Conservation (phyloP, 2,888 invertebrate species). For the Mayetiola destructor region DNA sequence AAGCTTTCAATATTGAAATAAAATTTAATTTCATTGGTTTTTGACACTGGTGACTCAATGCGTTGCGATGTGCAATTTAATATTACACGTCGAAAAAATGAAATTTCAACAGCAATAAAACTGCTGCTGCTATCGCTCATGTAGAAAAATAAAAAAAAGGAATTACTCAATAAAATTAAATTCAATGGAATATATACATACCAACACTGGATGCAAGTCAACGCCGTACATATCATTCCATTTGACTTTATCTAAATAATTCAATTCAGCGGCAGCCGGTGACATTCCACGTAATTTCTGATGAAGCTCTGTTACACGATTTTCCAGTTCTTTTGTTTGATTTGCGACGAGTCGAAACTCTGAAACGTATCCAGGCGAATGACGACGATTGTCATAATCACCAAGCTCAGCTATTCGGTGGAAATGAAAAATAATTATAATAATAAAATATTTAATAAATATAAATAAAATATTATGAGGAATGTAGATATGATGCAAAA, state of each 20-base stretch:
- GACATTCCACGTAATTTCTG: constrained; percentile 54
- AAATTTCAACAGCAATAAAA: not conserved
- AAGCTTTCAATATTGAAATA: too few species aligned
- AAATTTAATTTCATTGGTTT: too few species aligned
- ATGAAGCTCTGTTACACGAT: constrained; percentile 75
- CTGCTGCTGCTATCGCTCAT: not conserved
- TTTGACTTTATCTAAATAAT: constrained; percentile 93
- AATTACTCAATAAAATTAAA: not conserved
- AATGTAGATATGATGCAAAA: too few species aligned
- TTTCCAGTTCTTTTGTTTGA: constrained; percentile 82
- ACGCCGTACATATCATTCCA: constrained; percentile 99
- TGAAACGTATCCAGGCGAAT: constrained; percentile 80
- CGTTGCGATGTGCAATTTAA: too few species aligned
- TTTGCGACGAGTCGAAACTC: constrained; percentile 88
- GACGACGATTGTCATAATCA: constrained; percentile 79
- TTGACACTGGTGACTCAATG: too few species aligned
- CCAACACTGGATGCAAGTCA: constrained; percentile 90
- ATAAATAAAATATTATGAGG: too few species aligned
- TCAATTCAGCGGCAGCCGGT: constrained; percentile 83
- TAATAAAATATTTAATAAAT: too few species aligned
- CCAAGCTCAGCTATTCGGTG: constrained; percentile 94
- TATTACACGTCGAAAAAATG: too few species aligned
- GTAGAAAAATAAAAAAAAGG: not conserved
- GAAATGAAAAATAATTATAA: too few species aligned
- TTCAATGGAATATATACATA: constrained; percentile 37